phyloP scores from a whole-genome alignment of 2,888 invertebrate species.

The Lepidocyrtoides sp. region DNA sequence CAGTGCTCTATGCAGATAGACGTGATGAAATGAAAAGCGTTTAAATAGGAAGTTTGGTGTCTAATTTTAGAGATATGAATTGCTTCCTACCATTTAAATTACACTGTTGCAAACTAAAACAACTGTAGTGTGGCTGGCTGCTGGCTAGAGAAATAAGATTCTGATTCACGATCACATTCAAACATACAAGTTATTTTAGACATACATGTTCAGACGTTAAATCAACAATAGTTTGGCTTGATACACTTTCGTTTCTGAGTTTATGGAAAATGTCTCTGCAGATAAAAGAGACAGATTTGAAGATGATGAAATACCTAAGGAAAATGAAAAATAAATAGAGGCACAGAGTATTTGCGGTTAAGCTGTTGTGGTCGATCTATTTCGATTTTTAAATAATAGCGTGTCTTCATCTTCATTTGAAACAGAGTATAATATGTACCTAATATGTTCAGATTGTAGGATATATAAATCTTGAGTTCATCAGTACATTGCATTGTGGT shows the following conservation, averaged over 20 bases:
- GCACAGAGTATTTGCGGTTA: background rate
- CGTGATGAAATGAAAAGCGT: no score
- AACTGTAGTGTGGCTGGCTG: no score
- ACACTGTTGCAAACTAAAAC: no score
- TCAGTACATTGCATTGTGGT: conserved; percentile 19
- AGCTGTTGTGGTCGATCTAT: conserved; percentile 23
- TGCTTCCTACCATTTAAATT: no score
- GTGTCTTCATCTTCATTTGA: background rate
- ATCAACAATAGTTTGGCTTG: background rate
- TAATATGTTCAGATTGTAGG: background rate
- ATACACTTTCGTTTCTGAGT: background rate
- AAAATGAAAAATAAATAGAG: conserved; percentile 15
- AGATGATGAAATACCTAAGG: background rate
- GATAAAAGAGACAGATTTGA: background rate
- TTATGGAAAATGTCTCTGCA: background rate
- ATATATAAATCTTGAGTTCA: conserved; percentile 16
- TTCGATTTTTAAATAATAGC: conserved; percentile 28
- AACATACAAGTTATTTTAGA: background rate
- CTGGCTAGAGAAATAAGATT: no score
- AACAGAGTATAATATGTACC: no score
- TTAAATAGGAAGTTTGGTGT: no score
- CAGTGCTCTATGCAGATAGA: no score
- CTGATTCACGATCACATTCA: background rate
- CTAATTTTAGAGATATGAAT: no score
- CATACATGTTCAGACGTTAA: background rate